Evolutionary conservation across 2,113 vertebrate species (phyloP).

Genomic region (Prunella himalayana): DNA sequence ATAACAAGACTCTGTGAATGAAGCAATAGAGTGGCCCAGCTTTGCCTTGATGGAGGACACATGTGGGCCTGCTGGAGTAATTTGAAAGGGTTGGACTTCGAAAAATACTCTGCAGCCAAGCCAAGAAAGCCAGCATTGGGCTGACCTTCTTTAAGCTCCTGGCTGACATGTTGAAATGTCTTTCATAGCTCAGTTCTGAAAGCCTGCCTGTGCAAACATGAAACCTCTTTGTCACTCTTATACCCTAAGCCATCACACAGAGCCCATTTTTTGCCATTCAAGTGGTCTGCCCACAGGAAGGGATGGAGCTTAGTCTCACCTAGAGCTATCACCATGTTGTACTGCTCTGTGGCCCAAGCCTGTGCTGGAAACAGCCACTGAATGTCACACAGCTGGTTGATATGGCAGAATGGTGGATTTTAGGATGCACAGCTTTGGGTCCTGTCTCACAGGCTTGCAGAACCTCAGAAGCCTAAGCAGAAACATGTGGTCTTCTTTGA

Average conservation of each 20-base stretch:
- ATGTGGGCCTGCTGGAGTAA: not conserved
- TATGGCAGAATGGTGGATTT: not conserved
- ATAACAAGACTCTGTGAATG: not conserved
- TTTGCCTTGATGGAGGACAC: not conserved
- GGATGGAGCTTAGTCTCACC: not conserved
- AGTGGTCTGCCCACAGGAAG: not conserved
- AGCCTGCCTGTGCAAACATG: not conserved
- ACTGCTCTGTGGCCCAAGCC: not conserved
- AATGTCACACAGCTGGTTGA: not conserved
- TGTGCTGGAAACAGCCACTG: not conserved
- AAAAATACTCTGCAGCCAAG: not conserved
- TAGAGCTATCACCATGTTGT: not conserved
- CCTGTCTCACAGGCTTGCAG: not conserved
- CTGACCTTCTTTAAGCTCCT: not conserved
- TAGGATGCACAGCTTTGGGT: not conserved
- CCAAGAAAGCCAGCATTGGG: not conserved
- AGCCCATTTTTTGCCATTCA: not conserved
- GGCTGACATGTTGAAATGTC: not conserved
- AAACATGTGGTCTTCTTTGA: not conserved
- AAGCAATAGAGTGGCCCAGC: not conserved
- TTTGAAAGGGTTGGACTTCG: not conserved
- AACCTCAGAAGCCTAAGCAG: not conserved
- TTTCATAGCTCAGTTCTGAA: not conserved
- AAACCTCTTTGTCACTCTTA: not conserved
- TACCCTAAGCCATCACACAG: fast-evolving